A percentile compares a stretch with the other conserved stretches of the same genome.
Conservation (phyloP, 2,888 invertebrate genomes). For the Drosophila heteroneura region DNA sequence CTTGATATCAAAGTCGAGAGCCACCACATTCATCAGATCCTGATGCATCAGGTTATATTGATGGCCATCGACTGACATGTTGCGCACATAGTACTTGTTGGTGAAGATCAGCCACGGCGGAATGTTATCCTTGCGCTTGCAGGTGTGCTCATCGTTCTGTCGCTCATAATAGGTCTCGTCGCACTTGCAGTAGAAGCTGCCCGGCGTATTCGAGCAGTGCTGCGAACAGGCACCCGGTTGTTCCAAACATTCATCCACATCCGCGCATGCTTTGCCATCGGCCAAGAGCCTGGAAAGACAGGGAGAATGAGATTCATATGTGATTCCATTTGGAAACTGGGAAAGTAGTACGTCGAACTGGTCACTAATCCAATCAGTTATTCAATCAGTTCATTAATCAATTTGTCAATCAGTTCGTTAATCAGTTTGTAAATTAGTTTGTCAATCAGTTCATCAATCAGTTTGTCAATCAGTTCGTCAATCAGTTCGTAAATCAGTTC, state of each 20-base stretch:
- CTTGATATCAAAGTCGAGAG: slow-evolving; percentile 95
- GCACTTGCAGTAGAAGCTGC: slow-evolving; percentile 98
- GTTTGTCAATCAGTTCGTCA: too few relatives aligned
- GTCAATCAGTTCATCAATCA: background rate
- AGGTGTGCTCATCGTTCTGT: slow-evolving; percentile 93
- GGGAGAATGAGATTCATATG: background rate
- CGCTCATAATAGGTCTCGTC: slow-evolving; percentile 95
- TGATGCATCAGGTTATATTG: slow-evolving; percentile 95
- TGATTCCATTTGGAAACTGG: background rate
- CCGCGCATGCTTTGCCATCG: slow-evolving; percentile 96
- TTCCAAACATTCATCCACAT: slow-evolving; percentile 95
- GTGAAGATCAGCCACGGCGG: slow-evolving; percentile 96
- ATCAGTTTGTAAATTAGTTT: background rate
- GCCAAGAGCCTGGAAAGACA: slow-evolving; percentile 87
- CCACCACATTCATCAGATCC: slow-evolving; percentile 98
- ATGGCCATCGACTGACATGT: slow-evolving; percentile 95
- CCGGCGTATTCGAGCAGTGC: slow-evolving; percentile 97
- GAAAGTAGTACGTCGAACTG: background rate
- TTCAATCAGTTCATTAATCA: too few relatives aligned
- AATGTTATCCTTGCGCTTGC: slow-evolving; percentile 93
- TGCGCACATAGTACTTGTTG: slow-evolving; percentile 98
- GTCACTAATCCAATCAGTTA: background rate
- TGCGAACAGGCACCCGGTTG: slow-evolving; percentile 97
- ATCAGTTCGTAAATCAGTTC: too few relatives aligned
- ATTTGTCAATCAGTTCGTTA: background rate